Evolutionary conservation across 2,888 invertebrate species (phyloP).

Genomic region (Mythimna lalbum): DNA sequence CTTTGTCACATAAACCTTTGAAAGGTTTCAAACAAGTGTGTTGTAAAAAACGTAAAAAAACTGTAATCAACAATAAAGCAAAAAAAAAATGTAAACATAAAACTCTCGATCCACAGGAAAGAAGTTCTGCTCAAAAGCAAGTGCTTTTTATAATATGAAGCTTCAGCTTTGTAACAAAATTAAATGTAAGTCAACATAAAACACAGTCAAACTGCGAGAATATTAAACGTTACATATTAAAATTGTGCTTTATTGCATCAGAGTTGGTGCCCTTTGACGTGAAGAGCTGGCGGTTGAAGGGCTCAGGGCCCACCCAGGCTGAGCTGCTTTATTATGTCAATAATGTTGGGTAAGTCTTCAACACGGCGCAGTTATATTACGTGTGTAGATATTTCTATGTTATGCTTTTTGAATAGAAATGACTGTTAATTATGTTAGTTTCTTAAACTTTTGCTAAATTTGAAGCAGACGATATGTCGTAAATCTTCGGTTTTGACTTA

Average conservation of each 20-base stretch:
- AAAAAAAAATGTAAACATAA: no score
- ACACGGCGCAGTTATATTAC: constrained; percentile 1
- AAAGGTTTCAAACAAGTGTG: no score
- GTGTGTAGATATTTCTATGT: no score
- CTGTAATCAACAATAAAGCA: no score
- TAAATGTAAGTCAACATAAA: constrained; percentile 44
- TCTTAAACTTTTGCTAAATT: no score
- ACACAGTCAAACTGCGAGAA: constrained; percentile 38
- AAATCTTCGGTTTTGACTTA: no score
- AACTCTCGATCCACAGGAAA: not conserved
- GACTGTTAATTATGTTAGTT: no score
- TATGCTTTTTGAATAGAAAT: not conserved
- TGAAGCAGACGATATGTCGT: no score
- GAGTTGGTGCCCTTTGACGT: constrained; percentile 27
- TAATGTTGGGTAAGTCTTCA: constrained; percentile 21
- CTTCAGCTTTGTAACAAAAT: constrained; percentile 45
- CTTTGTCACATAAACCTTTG: no score
- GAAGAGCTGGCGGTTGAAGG: constrained; percentile 5
- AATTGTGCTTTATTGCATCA: constrained; percentile 37
- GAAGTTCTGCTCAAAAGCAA: not conserved
- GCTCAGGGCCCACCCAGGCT: constrained; percentile 17
- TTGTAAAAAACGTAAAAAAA: no score
- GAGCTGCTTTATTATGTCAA: constrained; percentile 30
- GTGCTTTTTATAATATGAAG: constrained; percentile 36
- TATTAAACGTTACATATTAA: constrained; percentile 63